Evolutionary conservation across 2,888 invertebrate species (phyloP), one percentile per base, ranked within the genome.

Genomic region (Campoplex nolae): DNA sequence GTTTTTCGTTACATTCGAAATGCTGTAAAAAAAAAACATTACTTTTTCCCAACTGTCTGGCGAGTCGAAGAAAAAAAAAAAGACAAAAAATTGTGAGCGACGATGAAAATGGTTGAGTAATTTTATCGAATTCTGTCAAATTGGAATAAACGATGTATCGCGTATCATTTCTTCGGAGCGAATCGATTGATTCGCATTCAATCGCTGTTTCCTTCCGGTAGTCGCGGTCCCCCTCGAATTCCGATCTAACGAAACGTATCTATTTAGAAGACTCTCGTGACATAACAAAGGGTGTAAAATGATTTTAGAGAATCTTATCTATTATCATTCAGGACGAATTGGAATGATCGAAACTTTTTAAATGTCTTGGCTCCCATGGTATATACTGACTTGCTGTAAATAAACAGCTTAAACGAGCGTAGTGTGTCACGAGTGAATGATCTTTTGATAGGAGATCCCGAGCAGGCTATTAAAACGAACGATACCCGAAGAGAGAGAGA

Each of bases 371-470:
- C 58, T 23, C 28, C 38, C 42, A 32, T 74, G 56, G 45, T 54
- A 28, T 32, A 70, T 45, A 75, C 0, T 51, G 58, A 73, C 62
- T 81, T 71, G 32, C 54, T 75, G 81, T 78, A 87, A 87, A 87
- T 87, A 84, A 87, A 87, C 81, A 82, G 84, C 56, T 82, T 54
- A 70, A 84, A 84, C 77, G 81, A 84, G 84, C 77, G 70, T 54
- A 75, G 75, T 68, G 82, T 82, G 82, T 82, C 78, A 82, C 84
- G 87, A 84, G 81, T 84, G 82, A 87, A 87, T 87, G 84, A 87
- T 87, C 84, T 84, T 87, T 87, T 87, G 84, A 87, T 87, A 78
- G 84, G 84, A 78, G 77, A 75, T 74, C 67, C 80, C 82, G 77
- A 82, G 85, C 78, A 85, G 85, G 83, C 86, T 86, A 73, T 84